These are phyloP conservation scores for Helicoverpa armigera DNA, from an alignment of 1,140 invertebrate species.

Conservation along the genomic window DNA sequence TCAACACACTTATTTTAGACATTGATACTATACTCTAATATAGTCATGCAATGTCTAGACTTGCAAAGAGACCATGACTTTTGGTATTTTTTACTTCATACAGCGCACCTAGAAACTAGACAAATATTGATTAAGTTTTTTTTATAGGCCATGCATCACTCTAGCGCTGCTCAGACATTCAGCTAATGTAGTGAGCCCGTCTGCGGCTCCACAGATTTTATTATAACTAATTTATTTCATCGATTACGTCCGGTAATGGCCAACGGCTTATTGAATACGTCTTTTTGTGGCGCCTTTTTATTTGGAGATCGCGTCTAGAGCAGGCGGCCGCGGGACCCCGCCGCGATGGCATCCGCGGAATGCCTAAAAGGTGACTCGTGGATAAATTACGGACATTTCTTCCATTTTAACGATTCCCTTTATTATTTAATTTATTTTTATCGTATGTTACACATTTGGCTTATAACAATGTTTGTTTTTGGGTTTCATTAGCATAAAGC, in stretches of 20 bases:
- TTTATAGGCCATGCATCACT: neutral
- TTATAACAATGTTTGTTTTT: conserved; percentile 86
- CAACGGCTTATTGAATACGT: conserved; percentile 83
- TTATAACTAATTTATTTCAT: conserved; percentile 79
- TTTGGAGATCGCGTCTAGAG: conserved; percentile 81
- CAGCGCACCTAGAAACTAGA: neutral
- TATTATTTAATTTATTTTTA: conserved; percentile 86
- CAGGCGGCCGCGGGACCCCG: conserved; percentile 71
- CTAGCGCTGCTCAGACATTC: conserved; percentile 31
- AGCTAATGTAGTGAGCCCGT: neutral
- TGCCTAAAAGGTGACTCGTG: conserved; percentile 84
- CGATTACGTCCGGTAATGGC: conserved; percentile 81
- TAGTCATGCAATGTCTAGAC: no score
- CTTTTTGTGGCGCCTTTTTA: conserved; percentile 85
- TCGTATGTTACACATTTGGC: conserved; percentile 84
- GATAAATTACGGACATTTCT: conserved; percentile 85
- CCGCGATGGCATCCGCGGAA: conserved; percentile 82
- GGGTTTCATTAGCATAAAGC: conserved; percentile 81
- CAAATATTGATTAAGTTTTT: conserved; percentile 20
- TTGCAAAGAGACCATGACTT: neutral
- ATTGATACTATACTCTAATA: no score
- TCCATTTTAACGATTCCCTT: conserved; percentile 84
- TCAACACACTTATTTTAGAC: no score
- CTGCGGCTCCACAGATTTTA: conserved; percentile 63
- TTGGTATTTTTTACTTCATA: neutral